Evolutionary conservation across 1,140 invertebrate species (phyloP), one percentile per base, ranked within the genome.

Genomic region (Onthophagus taurus): DNA sequence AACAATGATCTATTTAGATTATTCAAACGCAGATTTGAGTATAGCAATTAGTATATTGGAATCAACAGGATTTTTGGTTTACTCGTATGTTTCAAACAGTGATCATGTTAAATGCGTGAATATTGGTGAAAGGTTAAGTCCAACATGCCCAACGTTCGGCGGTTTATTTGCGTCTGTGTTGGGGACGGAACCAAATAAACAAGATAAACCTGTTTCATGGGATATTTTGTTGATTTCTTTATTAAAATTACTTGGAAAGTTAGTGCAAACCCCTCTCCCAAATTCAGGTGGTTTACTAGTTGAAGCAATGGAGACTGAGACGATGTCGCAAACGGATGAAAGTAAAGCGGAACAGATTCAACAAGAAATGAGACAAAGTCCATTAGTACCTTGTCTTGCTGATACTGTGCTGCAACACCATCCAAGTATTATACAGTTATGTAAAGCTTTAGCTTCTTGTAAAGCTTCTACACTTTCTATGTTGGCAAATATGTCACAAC

Each of bases 381-480:
- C 38, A 58, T 34, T 37, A 13, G 42, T 75, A 41, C 80, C 79
- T 4, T 84, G 80, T 53, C 72, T 86, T 14, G 81, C 83, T 1
- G 83, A 87, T 60, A 78, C 63, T 76, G 83, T 87, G 6, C 53
- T 88, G 17, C 80, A 84, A 59, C 76, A 86, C 53, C 75, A 80
- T 45, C 72, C 76, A 0, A 88, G 86, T 2, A 89, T 93, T 80
- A 80, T 83, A 56, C 76, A 82, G 46, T 72, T 92, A 47, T 75
- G 90, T 61, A 78, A 74, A 57, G 81, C 80, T 35, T 67, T 86
- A 31, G 83, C 78, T 39, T 74, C 77, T 33, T 84, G 79, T 55
- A 77, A 77, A 16, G 75, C 77, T 19, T 78, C 78, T 33, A 78
- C 81, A 3, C 67, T 79, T 37, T 71, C 72, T 12, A 71, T 81